Evolutionary conservation across 92 coral and sea anemone species (phyloP), one percentile per base, ranked within the genome.

Genomic region (Umimayanthus chanpuru): DNA sequence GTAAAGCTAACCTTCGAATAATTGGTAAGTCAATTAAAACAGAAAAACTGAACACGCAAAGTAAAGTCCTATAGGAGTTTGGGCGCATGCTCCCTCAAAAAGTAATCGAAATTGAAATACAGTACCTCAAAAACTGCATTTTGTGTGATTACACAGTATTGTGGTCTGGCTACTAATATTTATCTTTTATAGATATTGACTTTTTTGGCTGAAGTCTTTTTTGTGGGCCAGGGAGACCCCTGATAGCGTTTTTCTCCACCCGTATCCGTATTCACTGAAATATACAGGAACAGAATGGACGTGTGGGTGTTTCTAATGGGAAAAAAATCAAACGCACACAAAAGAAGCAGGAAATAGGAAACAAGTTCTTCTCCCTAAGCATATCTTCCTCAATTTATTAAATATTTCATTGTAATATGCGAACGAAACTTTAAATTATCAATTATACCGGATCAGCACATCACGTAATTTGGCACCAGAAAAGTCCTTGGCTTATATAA

Each of bases 371-470:
- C 25, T 61, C 15, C 1, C 68, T 20, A 61, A 61, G 26, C 26
- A 23, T 61, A 61, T 61, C 68, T 61, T 18, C 68, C 26, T 61
- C 68, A 61, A 61, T 61, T 21, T 61, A 21, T 21, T 15, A 53
- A 53, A 20, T 61, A 20, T 61, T 61, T 2, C 68, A 61, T 61
- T 61, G 15, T 61, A 5, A 61, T 61, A 23, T 23, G 26, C 68
- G 68, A 61, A 3, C 20, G 68, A 9, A 14, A 53, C 73, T 68
- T 28, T 72, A 28, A 72, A 72, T 32, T 72, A 72, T 72, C 76
- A 72, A 72, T 72, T 72, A 72, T 72, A 14, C 40, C 76, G 76
- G 76, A 72, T 72, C 76, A 72, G 68, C 2, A 61, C 6, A 61
- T 61, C 68, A 9, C 68, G 25, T 20, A 61, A 61, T 61, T 61